Conservation (phyloP, 2,797 vertebrate genomes). For the Schizopygopsis malacanthus region DNA sequence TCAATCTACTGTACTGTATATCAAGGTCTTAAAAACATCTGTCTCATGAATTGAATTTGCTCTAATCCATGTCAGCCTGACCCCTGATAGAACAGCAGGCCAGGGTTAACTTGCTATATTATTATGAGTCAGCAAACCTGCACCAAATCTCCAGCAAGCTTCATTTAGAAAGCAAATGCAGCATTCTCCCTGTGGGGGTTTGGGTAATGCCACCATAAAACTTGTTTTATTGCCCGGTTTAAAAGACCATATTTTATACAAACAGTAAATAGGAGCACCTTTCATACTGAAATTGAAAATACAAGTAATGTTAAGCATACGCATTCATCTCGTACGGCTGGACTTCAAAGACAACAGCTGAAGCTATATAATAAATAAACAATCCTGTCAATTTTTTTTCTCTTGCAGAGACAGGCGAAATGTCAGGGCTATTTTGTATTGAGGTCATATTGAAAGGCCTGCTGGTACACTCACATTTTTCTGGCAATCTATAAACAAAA, state of each 20-base stretch:
- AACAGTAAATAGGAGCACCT: constrained; percentile 58
- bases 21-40: not conserved
- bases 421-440: constrained; percentile 15
- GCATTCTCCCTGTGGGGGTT: constrained; percentile 59
- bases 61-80: constrained; percentile 20
- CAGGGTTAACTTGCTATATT: constrained; percentile 24
- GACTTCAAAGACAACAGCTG: constrained; percentile 60
- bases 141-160: constrained; percentile 49
- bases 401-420: constrained; percentile 38
- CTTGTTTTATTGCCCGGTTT: constrained; percentile 64
- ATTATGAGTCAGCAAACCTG: constrained; percentile 54
- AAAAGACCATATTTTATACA: constrained; percentile 64
- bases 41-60: not conserved
- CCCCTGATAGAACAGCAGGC: not conserved
- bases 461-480: constrained; percentile 8
- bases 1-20: not conserved
- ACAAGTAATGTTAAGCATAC: constrained; percentile 55
- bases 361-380: constrained; percentile 50
- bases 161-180: constrained; percentile 61
- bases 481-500: not conserved
- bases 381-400: constrained; percentile 21
- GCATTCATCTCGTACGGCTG: constrained; percentile 39
- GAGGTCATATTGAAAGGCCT: constrained; percentile 28
- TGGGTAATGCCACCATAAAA: constrained; percentile 64
- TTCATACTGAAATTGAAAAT: constrained; percentile 59